Percentiles rank a stretch among this genome's conserved stretches.
These are phyloP conservation scores for Brachionus rotundiformis DNA, from an alignment of 1,140 invertebrate species.

Conservation along the genomic window DNA sequence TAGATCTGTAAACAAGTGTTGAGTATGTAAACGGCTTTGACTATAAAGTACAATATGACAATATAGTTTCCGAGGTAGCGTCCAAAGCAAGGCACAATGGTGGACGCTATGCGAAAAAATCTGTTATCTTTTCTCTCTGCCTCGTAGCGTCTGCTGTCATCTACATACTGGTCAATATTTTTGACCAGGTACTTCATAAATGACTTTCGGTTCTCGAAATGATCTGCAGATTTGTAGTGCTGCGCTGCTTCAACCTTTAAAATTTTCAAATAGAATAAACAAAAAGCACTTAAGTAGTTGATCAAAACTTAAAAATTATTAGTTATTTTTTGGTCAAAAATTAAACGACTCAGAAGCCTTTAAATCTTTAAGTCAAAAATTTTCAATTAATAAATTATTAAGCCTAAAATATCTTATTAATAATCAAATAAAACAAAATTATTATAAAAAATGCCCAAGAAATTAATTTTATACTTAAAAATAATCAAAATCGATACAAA, in stretches of 20 bases:
- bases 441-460: too few relatives aligned
- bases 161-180: slow-evolving; percentile 52
- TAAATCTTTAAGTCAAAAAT: too few relatives aligned
- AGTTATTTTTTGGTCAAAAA: too few relatives aligned
- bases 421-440: neutral
- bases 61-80: slow-evolving; percentile 66
- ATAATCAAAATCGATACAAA: too few relatives aligned
- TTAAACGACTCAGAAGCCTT: too few relatives aligned
- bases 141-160: slow-evolving; percentile 35
- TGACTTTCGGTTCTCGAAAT: slow-evolving; percentile 40
- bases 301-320: neutral
- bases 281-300: neutral
- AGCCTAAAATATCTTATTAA: too few relatives aligned
- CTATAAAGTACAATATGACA: slow-evolving; percentile 64
- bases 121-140: slow-evolving; percentile 17
- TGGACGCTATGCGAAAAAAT: slow-evolving; percentile 53
- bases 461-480: too few relatives aligned
- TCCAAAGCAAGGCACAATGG: slow-evolving; percentile 54
- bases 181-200: slow-evolving; percentile 51
- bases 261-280: neutral
- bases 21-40: slow-evolving; percentile 65
- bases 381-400: too few relatives aligned
- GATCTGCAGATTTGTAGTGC: slow-evolving; percentile 49
- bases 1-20: slow-evolving; percentile 66
- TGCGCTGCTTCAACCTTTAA: slow-evolving; percentile 40